Base-by-base conservation (phyloP, 2,797 vertebrate species). In the Gymnothorax reevesii region DNA sequence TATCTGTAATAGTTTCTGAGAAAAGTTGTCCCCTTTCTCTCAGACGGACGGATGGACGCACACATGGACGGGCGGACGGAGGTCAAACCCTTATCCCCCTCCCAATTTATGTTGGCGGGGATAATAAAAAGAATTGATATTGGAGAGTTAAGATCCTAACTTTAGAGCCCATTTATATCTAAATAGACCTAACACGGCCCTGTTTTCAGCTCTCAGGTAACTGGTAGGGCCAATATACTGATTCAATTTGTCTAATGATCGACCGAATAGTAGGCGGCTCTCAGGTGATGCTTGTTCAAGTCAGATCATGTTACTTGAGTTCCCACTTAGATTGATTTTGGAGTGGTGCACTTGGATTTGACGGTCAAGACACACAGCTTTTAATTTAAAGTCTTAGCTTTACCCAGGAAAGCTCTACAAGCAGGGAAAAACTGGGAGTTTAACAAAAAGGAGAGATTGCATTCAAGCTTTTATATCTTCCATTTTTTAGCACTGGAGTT, bases 141-240 rank as follows among this genome's bases (percentile, higher is more conserved):
- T 93, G 94, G 94, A 94, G 94, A 92, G 92, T 94, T 93, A 93
- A 82, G 93, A 92, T 93, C 90, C 91, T 92, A 90, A 91, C 90
- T 92, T 92, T 90, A 93, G 92, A 91, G 93, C 92, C 93, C 94
- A 95, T 96, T 95, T 94, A 96, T 96, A 96, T 96, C 94, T 95
- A 94, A 94, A 93, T 94, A 92, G 93, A 95, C 94, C 94, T 93
- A 93, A 95, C 94, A 94, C 91, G 91, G 87, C 57, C 66, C 22
- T 4, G 62, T 71, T 52, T 57, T 77, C 83, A 22, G 52, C 52
- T 55, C 54, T 52, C 71, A 22, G 84, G 84, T 25, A 73, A 79
- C 75, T 57, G 84, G 55, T 20, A 57, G 49, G 77, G 64, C 84
- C 2, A 66, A 33, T n/a, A n/a, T 25, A 85, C 57, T 83, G 77